Conservation (phyloP, 2,113 vertebrate genomes). For the Indri indri region DNA sequence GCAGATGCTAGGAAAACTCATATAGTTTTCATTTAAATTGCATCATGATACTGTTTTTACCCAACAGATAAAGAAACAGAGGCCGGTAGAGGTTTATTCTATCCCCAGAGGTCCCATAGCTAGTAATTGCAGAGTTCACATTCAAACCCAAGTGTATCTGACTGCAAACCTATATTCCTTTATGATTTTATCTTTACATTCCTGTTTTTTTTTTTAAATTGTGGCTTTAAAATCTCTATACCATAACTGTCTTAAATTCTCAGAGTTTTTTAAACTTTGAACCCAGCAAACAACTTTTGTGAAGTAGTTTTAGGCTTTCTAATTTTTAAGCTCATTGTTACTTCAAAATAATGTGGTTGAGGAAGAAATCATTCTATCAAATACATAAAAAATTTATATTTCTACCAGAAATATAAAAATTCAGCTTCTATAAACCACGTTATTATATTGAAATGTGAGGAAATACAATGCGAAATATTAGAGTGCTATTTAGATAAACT, state of each 20-base stretch:
- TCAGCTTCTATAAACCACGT: neutral
- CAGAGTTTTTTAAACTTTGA: neutral
- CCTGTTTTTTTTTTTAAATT: neutral
- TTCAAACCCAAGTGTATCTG: neutral
- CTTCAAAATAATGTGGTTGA: neutral
- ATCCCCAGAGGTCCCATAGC: neutral
- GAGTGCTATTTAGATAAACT: neutral
- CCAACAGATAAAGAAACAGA: neutral
- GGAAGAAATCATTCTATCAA: neutral
- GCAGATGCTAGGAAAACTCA: neutral
- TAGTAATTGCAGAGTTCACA: neutral
- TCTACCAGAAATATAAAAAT: neutral
- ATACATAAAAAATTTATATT: neutral
- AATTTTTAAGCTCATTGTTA: neutral
- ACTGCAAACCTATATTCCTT: neutral
- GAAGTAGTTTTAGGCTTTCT: neutral
- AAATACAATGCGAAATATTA: slow-evolving; percentile 5
- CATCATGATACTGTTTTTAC: neutral
- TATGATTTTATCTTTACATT: neutral
- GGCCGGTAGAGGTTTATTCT: neutral
- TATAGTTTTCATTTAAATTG: neutral
- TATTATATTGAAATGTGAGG: neutral
- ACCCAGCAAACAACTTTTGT: neutral
- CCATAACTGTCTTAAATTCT: neutral
- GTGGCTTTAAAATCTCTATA: neutral